Evolutionary conservation across 2,888 invertebrate species (phyloP).

Genomic region (Chydorus sphaericus): DNA sequence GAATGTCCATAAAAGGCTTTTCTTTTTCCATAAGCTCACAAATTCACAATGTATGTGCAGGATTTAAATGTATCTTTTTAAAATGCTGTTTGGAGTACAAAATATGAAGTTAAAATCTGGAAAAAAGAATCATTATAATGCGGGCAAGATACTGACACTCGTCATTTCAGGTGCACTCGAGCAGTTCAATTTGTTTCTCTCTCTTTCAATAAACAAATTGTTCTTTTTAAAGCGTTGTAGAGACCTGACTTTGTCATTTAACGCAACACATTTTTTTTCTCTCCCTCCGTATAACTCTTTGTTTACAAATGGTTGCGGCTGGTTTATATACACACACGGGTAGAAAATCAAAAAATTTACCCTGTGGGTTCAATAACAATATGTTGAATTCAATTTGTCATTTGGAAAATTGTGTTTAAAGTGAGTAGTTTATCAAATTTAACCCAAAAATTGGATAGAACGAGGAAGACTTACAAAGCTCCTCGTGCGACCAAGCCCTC

Average conservation of each 20-base stretch:
- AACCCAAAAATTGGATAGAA: constrained; percentile 9
- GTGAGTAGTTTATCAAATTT: too few species aligned
- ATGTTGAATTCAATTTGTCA: too few species aligned
- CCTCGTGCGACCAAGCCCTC: constrained; percentile 85
- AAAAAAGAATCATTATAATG: background rate
- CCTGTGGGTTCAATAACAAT: background rate
- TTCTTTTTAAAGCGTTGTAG: too few species aligned
- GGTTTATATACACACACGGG: background rate
- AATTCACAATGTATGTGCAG: too few species aligned
- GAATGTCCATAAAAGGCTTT: too few species aligned
- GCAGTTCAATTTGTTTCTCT: background rate
- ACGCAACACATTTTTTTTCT: background rate
- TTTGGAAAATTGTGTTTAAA: too few species aligned
- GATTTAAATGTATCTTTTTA: too few species aligned
- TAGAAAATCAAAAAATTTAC: constrained; percentile 5
- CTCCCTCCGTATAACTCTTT: background rate
- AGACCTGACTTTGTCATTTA: too few species aligned
- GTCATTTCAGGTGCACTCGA: background rate
- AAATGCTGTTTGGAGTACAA: too few species aligned
- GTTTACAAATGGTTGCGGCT: background rate
- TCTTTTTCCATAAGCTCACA: too few species aligned
- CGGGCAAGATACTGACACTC: background rate
- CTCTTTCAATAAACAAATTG: background rate
- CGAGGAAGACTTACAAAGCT: constrained; percentile 46
- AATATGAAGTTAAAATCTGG: background rate